A percentile compares a stretch with the other conserved stretches of the same genome.
phyloP scores from a whole-genome alignment of 64 coral and sea anemone genomes.

The Montipora capricornis region DNA sequence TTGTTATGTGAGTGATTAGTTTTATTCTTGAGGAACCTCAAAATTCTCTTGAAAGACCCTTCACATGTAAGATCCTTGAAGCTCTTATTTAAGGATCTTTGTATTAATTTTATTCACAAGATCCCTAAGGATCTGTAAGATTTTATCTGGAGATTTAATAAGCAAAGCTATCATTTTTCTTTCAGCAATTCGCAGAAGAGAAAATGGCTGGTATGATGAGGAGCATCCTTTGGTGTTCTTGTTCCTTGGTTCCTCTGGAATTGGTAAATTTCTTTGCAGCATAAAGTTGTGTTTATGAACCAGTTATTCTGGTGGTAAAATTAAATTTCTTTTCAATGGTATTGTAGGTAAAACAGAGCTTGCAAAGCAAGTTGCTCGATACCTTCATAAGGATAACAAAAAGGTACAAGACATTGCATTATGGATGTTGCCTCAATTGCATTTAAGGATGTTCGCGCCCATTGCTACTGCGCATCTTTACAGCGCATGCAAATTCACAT shows the following conservation, averaged over 20 bases:
- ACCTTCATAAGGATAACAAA: constrained; percentile 98
- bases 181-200: constrained; percentile 93
- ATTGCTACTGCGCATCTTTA: no score
- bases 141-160: background rate
- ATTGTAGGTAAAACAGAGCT: constrained; percentile 95
- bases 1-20: no score
- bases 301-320: no score
- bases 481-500: no score
- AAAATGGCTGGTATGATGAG: constrained; percentile 98
- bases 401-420: constrained; percentile 54
- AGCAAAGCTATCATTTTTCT: background rate
- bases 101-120: no score
- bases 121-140: no score
- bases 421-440: no score
- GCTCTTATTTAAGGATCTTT: no score
- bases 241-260: constrained; percentile 98
- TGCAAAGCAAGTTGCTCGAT: constrained; percentile 97
- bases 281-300: background rate
- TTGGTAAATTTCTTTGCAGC: constrained; percentile 68
- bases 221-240: constrained; percentile 95
- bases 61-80: no score
- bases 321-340: background rate
- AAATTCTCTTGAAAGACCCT: no score
- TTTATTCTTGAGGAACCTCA: no score
- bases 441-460: no score